Evolutionary conservation across 2,113 vertebrate species (phyloP), one percentile per base, ranked within the genome.

Genomic region (Polyodon spathula): DNA sequence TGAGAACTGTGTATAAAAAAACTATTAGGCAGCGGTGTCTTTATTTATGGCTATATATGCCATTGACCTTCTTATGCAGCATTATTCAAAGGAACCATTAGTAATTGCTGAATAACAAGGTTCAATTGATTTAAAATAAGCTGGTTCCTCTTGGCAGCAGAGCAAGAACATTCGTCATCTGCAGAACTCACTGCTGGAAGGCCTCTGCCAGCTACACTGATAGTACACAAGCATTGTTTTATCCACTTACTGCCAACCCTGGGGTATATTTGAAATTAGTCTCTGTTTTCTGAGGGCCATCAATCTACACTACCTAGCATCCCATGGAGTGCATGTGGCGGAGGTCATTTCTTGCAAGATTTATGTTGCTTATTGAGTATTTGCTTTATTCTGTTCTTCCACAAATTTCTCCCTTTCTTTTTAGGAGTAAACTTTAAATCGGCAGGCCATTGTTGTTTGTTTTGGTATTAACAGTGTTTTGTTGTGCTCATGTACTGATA

Each of bases 81-180:
- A 55, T 55, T 17, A 38, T 38, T 6, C n/a, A 55, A 55, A 55
- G 17, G 60, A 15, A 16, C 37, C 7, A 3, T 59, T 6, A 7
- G 40, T 75, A 72, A 78, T 65, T 67, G 69, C 56, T 63, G 69
- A 68, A 73, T 70, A 71, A 73, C 71, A 67, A 65, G 73, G 65
- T 68, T 68, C 68, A 67, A 66, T 72, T 75, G 73, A 72, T 73
- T 67, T 67, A 59, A 67, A 69, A 65, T 58, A 64, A 60, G 67
- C 59, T 51, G 51, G 61, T 66, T 64, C 60, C 59, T 72, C 59
- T 68, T 68, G 70, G 70, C 66, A 66, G 62, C 40, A 37, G 51
- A 62, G 62, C 62, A 67, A n/a, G 37, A 63, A 58, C 57, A 68
- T 77, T 65, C 27, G 70, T 74, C 72, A 69, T 59, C 52, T 17